Evolutionary conservation across 2,888 invertebrate species (phyloP).

Genomic region (Oegoconia quadripuncta): DNA sequence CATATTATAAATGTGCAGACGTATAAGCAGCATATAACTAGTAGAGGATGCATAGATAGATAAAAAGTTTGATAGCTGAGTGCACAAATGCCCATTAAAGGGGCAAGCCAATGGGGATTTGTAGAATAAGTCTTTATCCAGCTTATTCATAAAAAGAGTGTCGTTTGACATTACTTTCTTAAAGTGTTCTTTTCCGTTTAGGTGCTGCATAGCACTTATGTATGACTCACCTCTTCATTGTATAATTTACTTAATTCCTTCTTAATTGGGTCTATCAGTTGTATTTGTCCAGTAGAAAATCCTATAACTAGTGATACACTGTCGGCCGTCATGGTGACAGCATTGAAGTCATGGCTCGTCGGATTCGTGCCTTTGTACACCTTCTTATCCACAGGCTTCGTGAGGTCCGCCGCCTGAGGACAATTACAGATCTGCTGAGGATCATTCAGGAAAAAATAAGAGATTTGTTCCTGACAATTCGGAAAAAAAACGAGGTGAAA

Average conservation of each 20-base stretch:
- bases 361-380: slow-evolving; percentile 99
- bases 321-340: slow-evolving; percentile 87
- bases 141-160: too few relatives aligned
- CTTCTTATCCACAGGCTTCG: slow-evolving; percentile 98
- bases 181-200: too few relatives aligned
- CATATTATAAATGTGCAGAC: too few relatives aligned
- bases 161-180: too few relatives aligned
- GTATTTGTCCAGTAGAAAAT: slow-evolving; percentile 98
- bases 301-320: slow-evolving; percentile 96
- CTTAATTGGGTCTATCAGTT: slow-evolving; percentile 97
- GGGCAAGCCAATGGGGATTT: too few relatives aligned
- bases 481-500: too few relatives aligned
- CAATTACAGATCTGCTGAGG: neutral
- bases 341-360: slow-evolving; percentile 99
- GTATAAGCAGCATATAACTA: too few relatives aligned
- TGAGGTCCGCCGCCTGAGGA: slow-evolving; percentile 92
- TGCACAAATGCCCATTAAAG: too few relatives aligned
- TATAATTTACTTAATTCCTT: slow-evolving; percentile 97
- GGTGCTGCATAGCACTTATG: neutral
- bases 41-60: too few relatives aligned
- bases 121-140: too few relatives aligned
- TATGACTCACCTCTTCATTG: slow-evolving; percentile 93
- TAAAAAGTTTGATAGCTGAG: too few relatives aligned
- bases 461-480: too few relatives aligned
- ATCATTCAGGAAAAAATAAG: neutral